Percentiles rank a stretch among this genome's conserved stretches.
Evolutionary conservation across 2,888 invertebrate genomes (phyloP).

Genomic region (Amphipoea lucens): DNA sequence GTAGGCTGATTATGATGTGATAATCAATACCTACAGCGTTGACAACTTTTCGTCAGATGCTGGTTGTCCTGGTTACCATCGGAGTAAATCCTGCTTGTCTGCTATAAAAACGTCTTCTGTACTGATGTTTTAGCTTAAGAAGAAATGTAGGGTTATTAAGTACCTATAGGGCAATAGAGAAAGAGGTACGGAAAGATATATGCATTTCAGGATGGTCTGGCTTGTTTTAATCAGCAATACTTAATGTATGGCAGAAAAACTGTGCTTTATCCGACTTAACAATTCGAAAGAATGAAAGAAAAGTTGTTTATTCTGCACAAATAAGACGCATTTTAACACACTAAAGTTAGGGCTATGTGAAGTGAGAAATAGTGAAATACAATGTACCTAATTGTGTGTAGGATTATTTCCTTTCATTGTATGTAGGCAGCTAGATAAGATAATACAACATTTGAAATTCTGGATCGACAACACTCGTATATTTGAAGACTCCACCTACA

Average conservation of each 20-base stretch:
- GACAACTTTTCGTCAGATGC: neutral
- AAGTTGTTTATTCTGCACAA: neutral
- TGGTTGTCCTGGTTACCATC: neutral
- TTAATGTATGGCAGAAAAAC: neutral
- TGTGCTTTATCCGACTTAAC: neutral
- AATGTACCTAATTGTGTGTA: neutral
- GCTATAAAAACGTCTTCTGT: neutral
- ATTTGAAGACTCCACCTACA: slow-evolving; percentile 43
- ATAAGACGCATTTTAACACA: neutral
- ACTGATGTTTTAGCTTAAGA: neutral
- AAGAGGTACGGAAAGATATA: neutral
- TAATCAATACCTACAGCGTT: neutral
- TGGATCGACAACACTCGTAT: slow-evolving; percentile 32
- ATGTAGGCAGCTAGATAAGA: slow-evolving; percentile 26
- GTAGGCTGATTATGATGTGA: too few relatives aligned
- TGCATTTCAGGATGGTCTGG: neutral
- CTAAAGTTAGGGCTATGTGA: neutral
- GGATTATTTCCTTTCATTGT: slow-evolving; percentile 11
- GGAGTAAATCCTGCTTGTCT: neutral
- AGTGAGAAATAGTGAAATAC: neutral
- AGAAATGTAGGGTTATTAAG: too few relatives aligned
- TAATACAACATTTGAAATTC: slow-evolving; percentile 49
- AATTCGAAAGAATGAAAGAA: neutral
- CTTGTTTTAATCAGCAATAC: neutral
- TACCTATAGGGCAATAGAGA: too few relatives aligned